Evolutionary conservation across 2,113 vertebrate genomes (phyloP).

Genomic region (Poeciliopsis occidentalis): DNA sequence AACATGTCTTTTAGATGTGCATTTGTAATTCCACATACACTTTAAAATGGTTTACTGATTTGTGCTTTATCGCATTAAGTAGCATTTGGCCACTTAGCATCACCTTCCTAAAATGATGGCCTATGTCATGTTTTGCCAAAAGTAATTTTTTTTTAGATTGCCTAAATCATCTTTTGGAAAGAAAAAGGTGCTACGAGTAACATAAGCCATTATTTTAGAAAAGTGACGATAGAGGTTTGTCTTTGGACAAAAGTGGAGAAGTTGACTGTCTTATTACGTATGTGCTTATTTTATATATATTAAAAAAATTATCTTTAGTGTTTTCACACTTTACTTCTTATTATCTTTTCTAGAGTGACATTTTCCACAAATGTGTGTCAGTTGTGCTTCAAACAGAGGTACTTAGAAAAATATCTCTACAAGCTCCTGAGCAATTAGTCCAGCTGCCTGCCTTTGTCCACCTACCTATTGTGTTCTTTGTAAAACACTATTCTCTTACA

Average conservation of each 20-base stretch:
- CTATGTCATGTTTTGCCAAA: no score
- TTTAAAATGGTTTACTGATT: neutral
- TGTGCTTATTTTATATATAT: neutral
- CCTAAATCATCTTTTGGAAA: no score
- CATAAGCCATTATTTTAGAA: no score
- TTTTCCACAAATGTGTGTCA: slow-evolving; percentile 27
- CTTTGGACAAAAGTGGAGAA: neutral
- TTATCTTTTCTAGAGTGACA: slow-evolving; percentile 27
- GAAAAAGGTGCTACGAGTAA: no score
- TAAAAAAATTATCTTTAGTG: neutral
- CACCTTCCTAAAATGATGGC: no score
- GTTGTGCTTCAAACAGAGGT: slow-evolving; percentile 69
- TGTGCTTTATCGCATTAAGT: neutral
- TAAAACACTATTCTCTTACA: slow-evolving; percentile 68
- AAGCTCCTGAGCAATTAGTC: slow-evolving; percentile 75
- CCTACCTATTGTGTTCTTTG: slow-evolving; percentile 74
- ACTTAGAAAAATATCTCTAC: slow-evolving; percentile 68
- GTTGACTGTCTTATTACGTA: neutral
- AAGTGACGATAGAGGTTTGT: neutral
- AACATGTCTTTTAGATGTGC: neutral
- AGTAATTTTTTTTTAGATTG: no score
- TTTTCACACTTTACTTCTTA: slow-evolving; percentile 27
- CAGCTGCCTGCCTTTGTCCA: slow-evolving; percentile 72
- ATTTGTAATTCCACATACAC: neutral
- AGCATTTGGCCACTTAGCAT: no score